Base-by-base conservation (phyloP, 2,888 invertebrate species). In the Mylabris sibirica region DNA sequence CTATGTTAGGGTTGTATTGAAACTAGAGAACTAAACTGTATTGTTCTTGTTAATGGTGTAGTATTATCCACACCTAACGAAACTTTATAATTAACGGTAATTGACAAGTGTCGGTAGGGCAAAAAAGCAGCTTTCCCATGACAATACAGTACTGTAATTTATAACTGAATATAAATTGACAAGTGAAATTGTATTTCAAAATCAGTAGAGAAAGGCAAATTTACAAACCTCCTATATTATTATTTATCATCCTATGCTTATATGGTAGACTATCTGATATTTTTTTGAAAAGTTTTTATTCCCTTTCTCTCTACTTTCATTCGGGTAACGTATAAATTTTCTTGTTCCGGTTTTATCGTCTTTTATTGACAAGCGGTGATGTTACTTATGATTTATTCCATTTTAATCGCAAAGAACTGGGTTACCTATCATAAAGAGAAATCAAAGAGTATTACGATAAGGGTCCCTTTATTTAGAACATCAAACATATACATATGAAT, bases 351-450 rank as follows among this genome's bases (percentile, higher is more conserved):
- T 38, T 38, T 38, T 38, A 12, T 14, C 38, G 38, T 30, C 30
- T 30, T 3, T 14, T 38, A 14, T 38, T 38, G 38, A 38, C 38
- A 38, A 30, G 12, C 38, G 3, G 14, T 38, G 2, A 14, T 11
- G 17, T 44, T n/a, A n/a, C n/a, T 44, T 44, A 44, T 44, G 44
- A 44, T 4, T 44, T 44, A n/a, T 44, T n/a, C 44, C 44, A 44
- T 14, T 44, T 44, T 38, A 12, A 5, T 5, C 2, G 1, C 12
- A 12, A 44, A 17, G 44, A 44, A 44, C 44, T 44, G 17, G 44
- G 17, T 44, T n/a, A n/a, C n/a, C n/a, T n/a, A 17, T 30, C 1
- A 41, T 14, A 44, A 11, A 44, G 44, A 44, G 44, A 44, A 44
- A n/a, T 3, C 41, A 44, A 17, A 4, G n/a, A 44, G 30, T 30